phyloP scores from a whole-genome alignment of 2,797 vertebrate species.

The Pseudochirops corinnae region DNA sequence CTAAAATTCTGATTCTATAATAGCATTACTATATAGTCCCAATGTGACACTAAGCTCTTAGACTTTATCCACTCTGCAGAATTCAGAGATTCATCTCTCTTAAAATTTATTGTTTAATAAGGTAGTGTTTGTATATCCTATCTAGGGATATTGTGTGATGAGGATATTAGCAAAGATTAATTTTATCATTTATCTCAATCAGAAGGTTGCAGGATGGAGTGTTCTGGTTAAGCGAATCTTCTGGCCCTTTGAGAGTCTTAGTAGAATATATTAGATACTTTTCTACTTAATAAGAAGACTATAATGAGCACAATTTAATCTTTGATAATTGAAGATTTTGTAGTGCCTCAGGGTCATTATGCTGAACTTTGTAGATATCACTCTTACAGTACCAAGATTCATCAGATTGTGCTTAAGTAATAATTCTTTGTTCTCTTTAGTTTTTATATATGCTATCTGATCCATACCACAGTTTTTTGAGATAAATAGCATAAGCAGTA shows the following conservation, averaged over 20 bases:
- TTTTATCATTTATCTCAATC: background rate
- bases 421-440: background rate
- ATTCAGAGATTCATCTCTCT: background rate
- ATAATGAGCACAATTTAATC: background rate
- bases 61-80: background rate
- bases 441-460: background rate
- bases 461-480: background rate
- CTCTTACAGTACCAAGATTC: background rate
- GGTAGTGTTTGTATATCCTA: background rate
- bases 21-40: background rate
- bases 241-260: background rate
- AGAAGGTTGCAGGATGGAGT: background rate
- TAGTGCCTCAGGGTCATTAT: background rate
- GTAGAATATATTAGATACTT: background rate
- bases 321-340: constrained; percentile 1
- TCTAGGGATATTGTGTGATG: background rate
- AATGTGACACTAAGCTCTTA: background rate
- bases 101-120: constrained; percentile 1
- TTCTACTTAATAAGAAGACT: background rate
- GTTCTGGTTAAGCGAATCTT: background rate
- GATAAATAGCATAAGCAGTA: background rate
- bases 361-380: background rate
- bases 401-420: background rate
- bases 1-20: background rate
- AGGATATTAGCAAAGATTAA: background rate